phyloP scores from a whole-genome alignment of 2,888 invertebrate species.

The Phengaris alcon region DNA sequence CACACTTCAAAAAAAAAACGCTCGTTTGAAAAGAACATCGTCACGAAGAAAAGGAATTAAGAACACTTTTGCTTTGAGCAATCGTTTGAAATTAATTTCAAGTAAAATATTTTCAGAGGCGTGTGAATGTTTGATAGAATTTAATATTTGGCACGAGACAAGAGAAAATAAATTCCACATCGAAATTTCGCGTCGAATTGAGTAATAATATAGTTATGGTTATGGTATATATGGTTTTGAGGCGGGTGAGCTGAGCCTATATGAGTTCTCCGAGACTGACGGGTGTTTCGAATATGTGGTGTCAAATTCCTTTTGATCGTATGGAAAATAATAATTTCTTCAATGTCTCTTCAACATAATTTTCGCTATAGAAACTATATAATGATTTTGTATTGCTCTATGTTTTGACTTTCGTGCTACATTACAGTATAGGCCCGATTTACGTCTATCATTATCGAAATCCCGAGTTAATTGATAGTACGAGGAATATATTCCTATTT shows the following conservation, averaged over 20 bases:
- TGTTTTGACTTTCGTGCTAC: constrained; percentile 3
- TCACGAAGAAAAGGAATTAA: constrained; percentile 29
- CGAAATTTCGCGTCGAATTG: constrained; percentile 58
- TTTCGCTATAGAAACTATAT: background rate
- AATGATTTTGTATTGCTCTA: background rate
- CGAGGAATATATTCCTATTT: constrained; percentile 13
- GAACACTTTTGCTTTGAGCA: constrained; percentile 30
- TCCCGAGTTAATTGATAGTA: background rate
- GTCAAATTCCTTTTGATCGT: background rate
- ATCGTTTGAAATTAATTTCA: constrained; percentile 53
- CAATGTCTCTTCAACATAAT: background rate
- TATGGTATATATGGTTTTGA: background rate
- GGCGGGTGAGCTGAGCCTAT: constrained; percentile 5
- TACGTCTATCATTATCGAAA: background rate
- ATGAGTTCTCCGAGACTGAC: constrained; percentile 23
- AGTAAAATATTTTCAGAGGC: constrained; percentile 52
- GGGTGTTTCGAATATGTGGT: constrained; percentile 1
- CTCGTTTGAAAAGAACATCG: background rate
- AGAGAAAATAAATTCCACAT: constrained; percentile 49
- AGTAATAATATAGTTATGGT: constrained; percentile 36
- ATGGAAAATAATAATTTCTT: background rate
- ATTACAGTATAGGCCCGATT: background rate
- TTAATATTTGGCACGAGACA: constrained; percentile 63
- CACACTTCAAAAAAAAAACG: background rate
- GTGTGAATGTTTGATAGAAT: constrained; percentile 61